phyloP scores from a whole-genome alignment of 1,140 invertebrate genomes.

The Drosophila virilis region DNA sequence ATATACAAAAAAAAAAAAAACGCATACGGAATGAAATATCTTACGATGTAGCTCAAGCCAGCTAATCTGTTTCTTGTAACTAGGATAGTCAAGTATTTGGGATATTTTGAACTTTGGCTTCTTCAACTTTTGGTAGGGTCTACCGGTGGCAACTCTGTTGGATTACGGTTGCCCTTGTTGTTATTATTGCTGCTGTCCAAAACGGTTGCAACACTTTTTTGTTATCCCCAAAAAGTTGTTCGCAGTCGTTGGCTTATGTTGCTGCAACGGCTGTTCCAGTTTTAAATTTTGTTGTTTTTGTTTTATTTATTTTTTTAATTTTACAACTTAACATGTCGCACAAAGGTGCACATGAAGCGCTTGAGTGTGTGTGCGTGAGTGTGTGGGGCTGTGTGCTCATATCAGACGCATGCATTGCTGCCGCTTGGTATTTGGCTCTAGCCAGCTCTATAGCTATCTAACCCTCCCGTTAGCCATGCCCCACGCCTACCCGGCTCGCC shows the following conservation, averaged over 20 bases:
- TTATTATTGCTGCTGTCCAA: slow-evolving; percentile 15
- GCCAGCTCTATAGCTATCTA: slow-evolving; percentile 47
- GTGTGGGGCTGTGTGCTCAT: slow-evolving; percentile 43
- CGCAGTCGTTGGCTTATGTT: slow-evolving; percentile 58
- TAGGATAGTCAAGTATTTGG: neutral
- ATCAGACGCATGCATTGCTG: slow-evolving; percentile 69
- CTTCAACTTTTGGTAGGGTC: neutral
- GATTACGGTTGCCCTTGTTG: slow-evolving; percentile 5
- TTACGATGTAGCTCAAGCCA: neutral
- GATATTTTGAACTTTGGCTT: neutral
- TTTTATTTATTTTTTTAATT: slow-evolving; percentile 62
- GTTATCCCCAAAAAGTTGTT: slow-evolving; percentile 38
- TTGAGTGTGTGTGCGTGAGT: slow-evolving; percentile 19
- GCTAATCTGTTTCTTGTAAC: neutral
- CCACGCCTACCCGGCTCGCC: neutral
- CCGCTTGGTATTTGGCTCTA: slow-evolving; percentile 76
- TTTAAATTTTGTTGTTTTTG: slow-evolving; percentile 40
- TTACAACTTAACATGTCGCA: slow-evolving; percentile 80
- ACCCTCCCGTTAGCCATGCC: neutral
- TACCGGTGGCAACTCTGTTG: neutral
- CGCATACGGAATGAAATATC: no score
- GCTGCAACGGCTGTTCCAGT: slow-evolving; percentile 16
- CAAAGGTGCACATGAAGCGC: slow-evolving; percentile 67
- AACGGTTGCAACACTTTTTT: slow-evolving; percentile 32
- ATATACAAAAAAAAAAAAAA: no score